Evolutionary conservation across 2,797 vertebrate genomes (phyloP), one percentile per base, ranked within the genome.

Genomic region (Aulostomus chinensis): DNA sequence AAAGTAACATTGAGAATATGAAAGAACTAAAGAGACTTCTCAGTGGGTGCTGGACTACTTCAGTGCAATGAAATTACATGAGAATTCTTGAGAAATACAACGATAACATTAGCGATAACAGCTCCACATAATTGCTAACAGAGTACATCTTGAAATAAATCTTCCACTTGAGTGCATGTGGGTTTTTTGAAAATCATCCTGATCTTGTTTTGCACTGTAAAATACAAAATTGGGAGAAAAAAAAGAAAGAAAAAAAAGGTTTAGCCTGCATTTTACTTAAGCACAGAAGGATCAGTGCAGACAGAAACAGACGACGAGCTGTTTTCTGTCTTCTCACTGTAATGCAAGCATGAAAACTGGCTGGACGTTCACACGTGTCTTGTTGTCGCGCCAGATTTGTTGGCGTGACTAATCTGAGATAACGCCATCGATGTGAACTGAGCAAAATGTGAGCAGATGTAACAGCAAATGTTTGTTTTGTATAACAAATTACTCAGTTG

Each of bases 341-440:
- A 49, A 73, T 47, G 31, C 29, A 62, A 49, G 68, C 50, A 51
- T 71, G 22, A 80, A 77, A 71, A 67, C 50, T 63, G 60, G 43
- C 45, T 50, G 72, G 72, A 80, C 58, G 25, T 1, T 66, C 63
- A 76, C 69, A 58, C 43, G 38, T 62, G 62, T 66, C 60, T 31
- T 20, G 31, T 31, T 66, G 49, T 55, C 33, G 33, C 60, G 64
- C 60, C 57, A 78, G 26, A 76, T 57, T 59, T 35, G 49, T 50
- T 51, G 42, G 39, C 43, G 35, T 81, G 64, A 73, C 63, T 52
- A 77, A 86, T 68, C 41, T 45, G 28, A 32, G 36, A 60, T 68
- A 67, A 78, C 71, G 73, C 37, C n/a, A 12, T 1, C 38, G 42
- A 82, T 58, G 54, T 59, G 38, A 64, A n/a, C n/a, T n/a, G n/a